Conservation (phyloP, 2,113 vertebrate species). For the Gallinago paraguaiae region DNA sequence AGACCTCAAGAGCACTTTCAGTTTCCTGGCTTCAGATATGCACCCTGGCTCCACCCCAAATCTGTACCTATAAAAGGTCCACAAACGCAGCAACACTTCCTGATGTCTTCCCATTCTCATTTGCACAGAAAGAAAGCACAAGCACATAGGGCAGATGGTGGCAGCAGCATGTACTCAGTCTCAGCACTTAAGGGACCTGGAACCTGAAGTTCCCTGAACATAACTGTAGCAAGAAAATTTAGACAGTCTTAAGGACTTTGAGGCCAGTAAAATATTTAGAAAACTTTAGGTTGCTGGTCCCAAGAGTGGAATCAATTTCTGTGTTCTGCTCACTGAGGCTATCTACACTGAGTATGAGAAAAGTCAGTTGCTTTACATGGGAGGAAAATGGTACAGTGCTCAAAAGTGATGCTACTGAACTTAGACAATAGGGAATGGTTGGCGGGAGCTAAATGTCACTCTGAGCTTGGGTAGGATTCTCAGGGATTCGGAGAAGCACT, state of each 20-base stretch:
- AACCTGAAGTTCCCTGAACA: background rate
- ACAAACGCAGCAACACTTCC: background rate
- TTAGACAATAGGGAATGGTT: background rate
- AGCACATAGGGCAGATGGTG: background rate
- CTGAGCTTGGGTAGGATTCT: background rate
- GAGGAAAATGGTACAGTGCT: background rate
- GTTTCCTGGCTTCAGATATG: background rate
- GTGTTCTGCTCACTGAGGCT: background rate
- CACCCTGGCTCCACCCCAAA: background rate
- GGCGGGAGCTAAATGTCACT: background rate
- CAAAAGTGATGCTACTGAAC: background rate
- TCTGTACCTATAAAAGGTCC: background rate
- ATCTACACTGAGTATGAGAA: background rate
- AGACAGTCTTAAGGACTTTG: background rate
- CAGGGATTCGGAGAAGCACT: background rate
- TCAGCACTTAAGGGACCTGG: background rate
- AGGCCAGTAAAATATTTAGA: background rate
- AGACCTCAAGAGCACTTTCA: conserved; percentile 7
- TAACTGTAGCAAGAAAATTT: background rate
- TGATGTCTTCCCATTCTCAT: background rate
- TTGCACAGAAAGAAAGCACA: background rate
- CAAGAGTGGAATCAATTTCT: background rate
- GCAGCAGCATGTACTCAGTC: background rate
- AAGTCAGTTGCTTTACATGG: background rate
- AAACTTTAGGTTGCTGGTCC: background rate